Evolutionary conservation across 2,888 invertebrate species (phyloP).

Genomic region (Drosophila colorata): DNA sequence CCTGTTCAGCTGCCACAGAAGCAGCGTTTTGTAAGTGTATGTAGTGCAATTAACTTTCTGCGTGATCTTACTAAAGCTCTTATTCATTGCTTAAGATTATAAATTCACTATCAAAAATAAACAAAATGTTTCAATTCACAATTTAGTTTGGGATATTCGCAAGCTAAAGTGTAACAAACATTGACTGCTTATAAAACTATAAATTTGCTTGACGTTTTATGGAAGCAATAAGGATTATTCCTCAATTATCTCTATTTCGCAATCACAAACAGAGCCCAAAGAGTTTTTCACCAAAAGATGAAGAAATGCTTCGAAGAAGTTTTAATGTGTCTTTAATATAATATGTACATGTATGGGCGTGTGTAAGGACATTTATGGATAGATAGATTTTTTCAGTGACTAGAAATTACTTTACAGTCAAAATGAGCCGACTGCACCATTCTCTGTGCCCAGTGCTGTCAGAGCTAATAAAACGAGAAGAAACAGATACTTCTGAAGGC

Average conservation of each 20-base stretch:
- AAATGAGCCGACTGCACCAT: too few relatives aligned
- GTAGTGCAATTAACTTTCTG: too few relatives aligned
- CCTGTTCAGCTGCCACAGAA: too few relatives aligned
- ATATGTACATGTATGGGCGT: too few relatives aligned
- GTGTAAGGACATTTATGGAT: neutral
- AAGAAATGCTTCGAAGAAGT: neutral
- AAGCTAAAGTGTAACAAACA: neutral
- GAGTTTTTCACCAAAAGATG: neutral
- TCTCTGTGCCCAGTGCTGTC: too few relatives aligned
- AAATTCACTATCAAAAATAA: conserved; percentile 8
- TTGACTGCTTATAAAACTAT: neutral
- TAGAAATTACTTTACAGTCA: too few relatives aligned
- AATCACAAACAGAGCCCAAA: neutral
- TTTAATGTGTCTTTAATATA: too few relatives aligned
- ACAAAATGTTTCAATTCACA: neutral
- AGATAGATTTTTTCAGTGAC: neutral
- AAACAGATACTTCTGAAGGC: too few relatives aligned
- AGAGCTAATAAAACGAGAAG: too few relatives aligned
- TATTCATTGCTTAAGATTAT: neutral
- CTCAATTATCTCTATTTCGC: neutral
- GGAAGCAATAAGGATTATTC: neutral
- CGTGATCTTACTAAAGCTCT: neutral
- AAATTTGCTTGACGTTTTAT: neutral
- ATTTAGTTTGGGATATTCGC: neutral
- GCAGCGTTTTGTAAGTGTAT: too few relatives aligned